Base-by-base conservation (phyloP, 2,797 vertebrate species). In the Acipenser ruthenus region DNA sequence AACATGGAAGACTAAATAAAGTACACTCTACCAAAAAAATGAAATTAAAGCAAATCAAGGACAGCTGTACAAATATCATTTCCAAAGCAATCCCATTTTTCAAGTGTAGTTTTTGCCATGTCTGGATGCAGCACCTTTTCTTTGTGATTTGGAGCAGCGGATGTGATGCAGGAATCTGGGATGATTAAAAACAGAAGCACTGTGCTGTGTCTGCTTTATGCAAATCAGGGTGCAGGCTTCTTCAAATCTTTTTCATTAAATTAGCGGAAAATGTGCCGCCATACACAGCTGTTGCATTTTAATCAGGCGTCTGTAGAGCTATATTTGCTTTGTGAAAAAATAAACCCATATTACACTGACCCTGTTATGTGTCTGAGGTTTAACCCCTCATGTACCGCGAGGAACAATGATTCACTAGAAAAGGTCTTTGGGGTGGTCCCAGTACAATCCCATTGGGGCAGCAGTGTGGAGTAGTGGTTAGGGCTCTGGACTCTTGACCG, bases 211-310 rank as follows among this genome's bases (percentile, higher is more conserved):
- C 60, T 74, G 71, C 62, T 69, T 78, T 85, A 80, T 84, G 82
- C 82, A 86, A 83, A 82, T 75, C 67, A 79, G 74, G 76, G 72
- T 55, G 69, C 71, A 69, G 69, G 68, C 80, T 83, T 75, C 76
- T 84, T 80, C 71, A 86, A 85, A 87, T 83, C 76, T 77, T 73
- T 78, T 80, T 69, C 65, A 68, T 70, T 73, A 83, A 84, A 87
- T 88, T 82, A 82, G 78, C 81, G 79, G 78, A 85, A 84, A 87
- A 86, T 75, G 74, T 67, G 73, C 76, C 64, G 73, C 74, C 77
- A 68, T 70, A 84, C 87, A 88, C 86, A 89, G 84, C 86, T 86
- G 82, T 86, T 85, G 81, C 83, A 73, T 86, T 3, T 86, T 80
- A 80, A 84, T 83, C 75, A 74, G 82, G 81, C 79, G 76, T 81